Evolutionary conservation across 2,888 invertebrate species (phyloP).

Genomic region (Oxytorus armatus): DNA sequence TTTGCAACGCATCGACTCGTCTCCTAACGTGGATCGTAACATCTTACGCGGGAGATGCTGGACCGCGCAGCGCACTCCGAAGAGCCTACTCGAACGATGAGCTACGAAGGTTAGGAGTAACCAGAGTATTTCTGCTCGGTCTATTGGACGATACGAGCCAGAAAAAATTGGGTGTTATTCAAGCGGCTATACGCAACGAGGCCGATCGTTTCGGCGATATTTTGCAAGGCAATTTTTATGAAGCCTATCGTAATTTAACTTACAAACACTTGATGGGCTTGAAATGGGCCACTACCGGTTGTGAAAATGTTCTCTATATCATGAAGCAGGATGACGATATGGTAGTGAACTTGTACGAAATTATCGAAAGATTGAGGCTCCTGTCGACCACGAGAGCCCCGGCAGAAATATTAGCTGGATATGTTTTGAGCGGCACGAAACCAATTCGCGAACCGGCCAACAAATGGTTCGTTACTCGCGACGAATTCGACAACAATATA

Average conservation of each 20-base stretch:
- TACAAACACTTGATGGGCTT: conserved; percentile 94
- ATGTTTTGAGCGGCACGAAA: conserved; percentile 87
- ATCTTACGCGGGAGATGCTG: conserved; percentile 91
- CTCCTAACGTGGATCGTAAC: conserved; percentile 87
- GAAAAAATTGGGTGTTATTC: conserved; percentile 83
- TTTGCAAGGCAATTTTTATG: conserved; percentile 91
- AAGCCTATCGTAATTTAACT: conserved; percentile 92
- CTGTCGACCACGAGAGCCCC: no score
- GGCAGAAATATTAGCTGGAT: conserved; percentile 85
- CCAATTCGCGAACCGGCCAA: conserved; percentile 89
- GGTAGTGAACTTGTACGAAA: conserved; percentile 88
- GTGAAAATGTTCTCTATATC: conserved; percentile 87
- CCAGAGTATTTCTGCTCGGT: conserved; percentile 90
- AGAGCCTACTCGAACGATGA: conserved; percentile 87
- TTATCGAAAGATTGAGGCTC: conserved; percentile 78
- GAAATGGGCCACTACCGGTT: conserved; percentile 89
- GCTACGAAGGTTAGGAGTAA: conserved; percentile 86
- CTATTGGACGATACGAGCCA: conserved; percentile 85
- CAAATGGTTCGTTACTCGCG: conserved; percentile 92
- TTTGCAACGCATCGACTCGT: conserved; percentile 69
- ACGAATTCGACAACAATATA: conserved; percentile 87
- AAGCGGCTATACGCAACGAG: conserved; percentile 88
- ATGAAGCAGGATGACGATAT: conserved; percentile 94
- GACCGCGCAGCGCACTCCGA: conserved; percentile 89
- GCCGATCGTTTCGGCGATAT: conserved; percentile 88